A percentile compares a stretch with the other conserved stretches of the same genome.
Conservation (phyloP, 2,888 invertebrate species). For the Drosophila incognita region DNA sequence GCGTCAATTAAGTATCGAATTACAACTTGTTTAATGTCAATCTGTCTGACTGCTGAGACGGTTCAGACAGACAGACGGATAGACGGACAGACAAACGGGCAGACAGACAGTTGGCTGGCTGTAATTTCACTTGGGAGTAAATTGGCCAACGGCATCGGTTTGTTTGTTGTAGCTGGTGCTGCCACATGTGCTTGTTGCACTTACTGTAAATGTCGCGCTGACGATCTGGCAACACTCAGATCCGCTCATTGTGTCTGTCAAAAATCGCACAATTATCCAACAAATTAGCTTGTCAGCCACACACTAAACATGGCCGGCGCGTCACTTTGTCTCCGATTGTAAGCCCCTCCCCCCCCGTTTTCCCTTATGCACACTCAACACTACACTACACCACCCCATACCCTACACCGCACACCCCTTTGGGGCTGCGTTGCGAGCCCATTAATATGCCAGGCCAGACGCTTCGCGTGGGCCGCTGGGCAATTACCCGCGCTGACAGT, state of each 20-base stretch:
- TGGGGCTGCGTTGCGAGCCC: constrained; percentile 21
- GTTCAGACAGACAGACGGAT: neutral
- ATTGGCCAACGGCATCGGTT: constrained; percentile 74
- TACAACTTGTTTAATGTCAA: constrained; percentile 85
- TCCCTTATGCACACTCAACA: neutral
- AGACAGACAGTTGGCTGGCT: constrained; percentile 18
- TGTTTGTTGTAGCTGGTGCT: constrained; percentile 31
- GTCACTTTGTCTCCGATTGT: constrained; percentile 59
- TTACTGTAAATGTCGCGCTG: constrained; percentile 14
- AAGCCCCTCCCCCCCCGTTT: constrained; percentile 8
- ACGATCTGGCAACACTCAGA: constrained; percentile 54
- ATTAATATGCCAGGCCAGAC: constrained; percentile 82
- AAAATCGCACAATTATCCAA: constrained; percentile 69
- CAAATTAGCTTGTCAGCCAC: constrained; percentile 73
- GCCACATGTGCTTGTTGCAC: constrained; percentile 29
- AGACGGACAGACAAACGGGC: neutral
- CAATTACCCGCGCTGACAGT: constrained; percentile 83
- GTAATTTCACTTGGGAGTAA: constrained; percentile 68
- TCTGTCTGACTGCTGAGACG: constrained; percentile 54
- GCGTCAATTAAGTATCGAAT: constrained; percentile 85
- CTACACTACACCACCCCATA: neutral
- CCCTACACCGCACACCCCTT: neutral
- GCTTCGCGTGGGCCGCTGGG: constrained; percentile 77
- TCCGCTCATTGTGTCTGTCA: constrained; percentile 53
- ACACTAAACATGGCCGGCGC: constrained; percentile 69